Evolutionary conservation across 2,888 invertebrate species (phyloP).

Genomic region (Amiota communis): DNA sequence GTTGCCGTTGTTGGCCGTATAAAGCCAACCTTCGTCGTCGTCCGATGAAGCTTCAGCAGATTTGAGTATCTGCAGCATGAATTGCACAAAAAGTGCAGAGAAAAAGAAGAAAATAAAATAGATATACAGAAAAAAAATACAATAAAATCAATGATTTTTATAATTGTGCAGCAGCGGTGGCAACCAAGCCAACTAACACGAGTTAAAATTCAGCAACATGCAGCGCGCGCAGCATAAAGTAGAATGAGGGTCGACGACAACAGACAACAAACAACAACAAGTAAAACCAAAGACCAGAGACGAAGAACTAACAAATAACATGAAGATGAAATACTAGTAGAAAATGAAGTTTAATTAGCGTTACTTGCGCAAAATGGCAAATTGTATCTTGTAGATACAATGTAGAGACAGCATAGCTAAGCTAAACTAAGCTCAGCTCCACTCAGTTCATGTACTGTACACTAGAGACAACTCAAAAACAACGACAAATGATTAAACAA

Average conservation of each 20-base stretch:
- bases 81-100: conserved; percentile 8
- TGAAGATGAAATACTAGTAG: conserved; percentile 66
- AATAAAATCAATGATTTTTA: conserved; percentile 46
- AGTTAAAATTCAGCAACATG: conserved; percentile 12
- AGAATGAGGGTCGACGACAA: conserved; percentile 39
- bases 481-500: conserved; percentile 35
- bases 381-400: conserved; percentile 58
- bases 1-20: conserved; percentile 56
- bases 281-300: conserved; percentile 30
- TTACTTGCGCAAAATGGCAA: conserved; percentile 68
- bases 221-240: neutral
- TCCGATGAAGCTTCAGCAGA: conserved; percentile 76
- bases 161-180: conserved; percentile 8
- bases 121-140: conserved; percentile 39
- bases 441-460: neutral
- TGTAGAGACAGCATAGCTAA: conserved; percentile 27
- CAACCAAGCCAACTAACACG: neutral
- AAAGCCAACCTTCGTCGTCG: conserved; percentile 75
- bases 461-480: conserved; percentile 20
- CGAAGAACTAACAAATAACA: neutral
- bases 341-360: conserved; percentile 69
- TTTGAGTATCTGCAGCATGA: conserved; percentile 65
- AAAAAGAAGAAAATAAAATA: conserved; percentile 27
- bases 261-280: conserved; percentile 39
- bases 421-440: neutral